Evolutionary conservation across 2,113 vertebrate species (phyloP).

Genomic region (Hippocampus guttulatus): DNA sequence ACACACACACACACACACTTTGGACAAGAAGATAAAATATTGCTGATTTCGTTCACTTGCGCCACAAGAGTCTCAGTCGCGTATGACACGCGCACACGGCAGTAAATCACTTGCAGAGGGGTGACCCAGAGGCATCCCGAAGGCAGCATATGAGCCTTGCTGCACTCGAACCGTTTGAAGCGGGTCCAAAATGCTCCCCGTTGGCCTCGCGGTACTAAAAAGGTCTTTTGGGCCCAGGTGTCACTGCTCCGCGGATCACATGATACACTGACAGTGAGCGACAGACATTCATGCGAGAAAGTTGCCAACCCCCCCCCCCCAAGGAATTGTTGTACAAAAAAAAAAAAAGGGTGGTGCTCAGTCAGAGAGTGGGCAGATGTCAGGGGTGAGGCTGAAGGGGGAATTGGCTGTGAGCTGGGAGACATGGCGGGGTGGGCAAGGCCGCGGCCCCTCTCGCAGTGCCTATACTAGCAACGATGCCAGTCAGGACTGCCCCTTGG

Average conservation of each 20-base stretch:
- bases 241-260: slow-evolving; percentile 31
- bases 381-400: slow-evolving; percentile 19
- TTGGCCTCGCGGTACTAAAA: slow-evolving; percentile 36
- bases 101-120: slow-evolving; percentile 52
- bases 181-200: slow-evolving; percentile 45
- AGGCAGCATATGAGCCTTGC: slow-evolving; percentile 48
- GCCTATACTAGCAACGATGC: too few species aligned
- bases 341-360: slow-evolving; percentile 23
- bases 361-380: slow-evolving; percentile 48
- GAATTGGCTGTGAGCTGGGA: not conserved
- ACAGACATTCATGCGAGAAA: slow-evolving; percentile 15
- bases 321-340: not conserved
- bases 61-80: not conserved
- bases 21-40: not conserved
- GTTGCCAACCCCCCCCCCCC: not conserved
- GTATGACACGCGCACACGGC: not conserved
- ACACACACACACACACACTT: not conserved
- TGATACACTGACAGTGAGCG: not conserved
- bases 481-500: too few species aligned
- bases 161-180: slow-evolving; percentile 42
- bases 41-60: not conserved
- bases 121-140: slow-evolving; percentile 49
- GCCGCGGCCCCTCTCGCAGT: too few species aligned
- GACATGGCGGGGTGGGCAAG: slow-evolving; percentile 6
- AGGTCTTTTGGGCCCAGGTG: slow-evolving; percentile 31